Conservation (phyloP, 2,888 invertebrate species). For the Tiliacea citrago region DNA sequence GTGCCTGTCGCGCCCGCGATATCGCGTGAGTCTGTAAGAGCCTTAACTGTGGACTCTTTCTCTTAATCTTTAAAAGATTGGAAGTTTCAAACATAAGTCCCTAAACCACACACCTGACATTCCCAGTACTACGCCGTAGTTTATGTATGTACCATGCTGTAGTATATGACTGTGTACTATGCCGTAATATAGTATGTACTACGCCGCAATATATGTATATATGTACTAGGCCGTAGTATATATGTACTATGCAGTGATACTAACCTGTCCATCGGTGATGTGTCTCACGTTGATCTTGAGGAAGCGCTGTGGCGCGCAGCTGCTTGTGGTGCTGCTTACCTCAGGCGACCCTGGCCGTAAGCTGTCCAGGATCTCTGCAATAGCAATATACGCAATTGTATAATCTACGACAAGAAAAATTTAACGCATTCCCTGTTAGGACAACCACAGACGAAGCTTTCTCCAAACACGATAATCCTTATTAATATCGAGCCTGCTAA, state of each 20-base stretch:
- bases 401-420: background rate
- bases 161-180: too few species aligned
- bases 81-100: too few species aligned
- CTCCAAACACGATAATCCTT: too few species aligned
- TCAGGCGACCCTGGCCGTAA: slow-evolving; percentile 96
- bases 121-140: too few species aligned
- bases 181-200: background rate
- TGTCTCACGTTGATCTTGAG: slow-evolving; percentile 98
- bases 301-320: slow-evolving; percentile 94
- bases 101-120: too few species aligned
- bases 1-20: too few species aligned
- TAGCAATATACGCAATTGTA: background rate
- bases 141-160: too few species aligned
- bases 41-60: too few species aligned
- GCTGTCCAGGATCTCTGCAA: slow-evolving; percentile 95
- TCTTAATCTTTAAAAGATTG: too few species aligned
- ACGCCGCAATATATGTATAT: background rate
- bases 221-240: background rate
- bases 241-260: background rate
- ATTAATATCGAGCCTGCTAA: too few species aligned
- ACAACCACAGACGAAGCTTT: too few species aligned
- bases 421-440: background rate
- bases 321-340: slow-evolving; percentile 89
- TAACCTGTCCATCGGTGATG: slow-evolving; percentile 97
- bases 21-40: too few species aligned